These are phyloP conservation scores for Propithecus perrieri DNA, from an alignment of 2,797 vertebrate genomes.

Conservation along the genomic window DNA sequence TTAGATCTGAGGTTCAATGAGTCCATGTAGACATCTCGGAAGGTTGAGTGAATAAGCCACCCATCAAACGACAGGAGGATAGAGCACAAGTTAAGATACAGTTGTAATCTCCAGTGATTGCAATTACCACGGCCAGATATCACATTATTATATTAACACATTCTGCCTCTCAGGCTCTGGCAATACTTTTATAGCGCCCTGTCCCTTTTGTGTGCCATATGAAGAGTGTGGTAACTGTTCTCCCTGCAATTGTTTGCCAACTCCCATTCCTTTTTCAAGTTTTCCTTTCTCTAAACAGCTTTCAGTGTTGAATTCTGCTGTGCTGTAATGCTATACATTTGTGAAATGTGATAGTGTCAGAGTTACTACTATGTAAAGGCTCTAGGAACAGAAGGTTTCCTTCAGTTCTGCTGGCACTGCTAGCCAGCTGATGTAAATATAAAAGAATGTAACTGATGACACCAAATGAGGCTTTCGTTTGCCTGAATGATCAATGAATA, in stretches of 20 bases:
- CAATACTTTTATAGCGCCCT: neutral
- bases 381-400: conserved; percentile 15
- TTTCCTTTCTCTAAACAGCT: conserved; percentile 19
- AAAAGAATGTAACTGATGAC: neutral
- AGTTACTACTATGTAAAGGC: neutral
- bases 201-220: neutral
- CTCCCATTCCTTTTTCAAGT: neutral
- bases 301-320: neutral
- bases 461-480: conserved; percentile 5
- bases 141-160: neutral
- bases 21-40: neutral
- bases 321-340: neutral
- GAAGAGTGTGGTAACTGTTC: neutral
- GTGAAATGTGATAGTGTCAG: neutral
- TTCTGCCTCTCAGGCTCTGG: neutral
- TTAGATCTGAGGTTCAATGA: neutral
- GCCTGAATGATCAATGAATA: neutral
- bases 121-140: neutral
- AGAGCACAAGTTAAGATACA: neutral
- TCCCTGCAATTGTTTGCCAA: neutral
- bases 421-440: neutral
- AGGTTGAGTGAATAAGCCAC: neutral
- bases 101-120: neutral
- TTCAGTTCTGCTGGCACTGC: neutral
- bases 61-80: neutral